Evolutionary conservation across 2,888 invertebrate genomes (phyloP), one percentile per base, ranked within the genome.

Genomic region (Agrochola litura): DNA sequence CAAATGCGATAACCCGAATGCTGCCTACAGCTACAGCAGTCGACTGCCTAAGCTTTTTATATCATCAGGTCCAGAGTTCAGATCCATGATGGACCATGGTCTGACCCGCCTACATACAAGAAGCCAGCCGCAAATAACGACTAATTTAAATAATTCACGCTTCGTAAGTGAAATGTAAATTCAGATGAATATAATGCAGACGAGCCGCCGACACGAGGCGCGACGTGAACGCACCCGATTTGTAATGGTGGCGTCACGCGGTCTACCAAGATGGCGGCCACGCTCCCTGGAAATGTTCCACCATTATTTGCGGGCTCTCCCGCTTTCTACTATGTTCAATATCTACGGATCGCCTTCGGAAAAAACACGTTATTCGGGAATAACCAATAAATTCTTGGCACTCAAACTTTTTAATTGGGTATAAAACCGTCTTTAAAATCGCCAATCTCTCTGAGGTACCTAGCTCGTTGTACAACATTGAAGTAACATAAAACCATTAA

Each of bases 401-500:
- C 83, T 85, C 79, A 22, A 75, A 30, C 69, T 76, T 71, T 77
- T 79, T 74, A 64, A 72, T 79, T 75, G 60, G 30, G 46, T 80
- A 19, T 69, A 46, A 61, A 76, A 73, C 81, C 77, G 70, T 80
- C 79, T 82, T 81, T 77, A 70, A 81, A 85, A 80, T 77, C 72
- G 63, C 52, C 56, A 69, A 72, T 72, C 87, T 90, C 68, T 89
- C 87, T 74, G n/a, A n/a, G n/a, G n/a, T 81, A 85, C 76, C 77
- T 80, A 83, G 82, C 83, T 85, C 85, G 86, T 90, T 92, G 90
- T 91, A 92, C 92, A 93, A 93, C 92, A 91, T 90, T 89, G 91
- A 92, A 93, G 95, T 93, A 95, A 95, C 94, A 95, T 95, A 95
- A 96, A 95, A 95, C 96, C 96, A 96, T 96, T 96, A 96, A 95